These are phyloP conservation scores for Lophotriccus pileatus DNA, from an alignment of 2,797 vertebrate genomes.

Conservation along the genomic window DNA sequence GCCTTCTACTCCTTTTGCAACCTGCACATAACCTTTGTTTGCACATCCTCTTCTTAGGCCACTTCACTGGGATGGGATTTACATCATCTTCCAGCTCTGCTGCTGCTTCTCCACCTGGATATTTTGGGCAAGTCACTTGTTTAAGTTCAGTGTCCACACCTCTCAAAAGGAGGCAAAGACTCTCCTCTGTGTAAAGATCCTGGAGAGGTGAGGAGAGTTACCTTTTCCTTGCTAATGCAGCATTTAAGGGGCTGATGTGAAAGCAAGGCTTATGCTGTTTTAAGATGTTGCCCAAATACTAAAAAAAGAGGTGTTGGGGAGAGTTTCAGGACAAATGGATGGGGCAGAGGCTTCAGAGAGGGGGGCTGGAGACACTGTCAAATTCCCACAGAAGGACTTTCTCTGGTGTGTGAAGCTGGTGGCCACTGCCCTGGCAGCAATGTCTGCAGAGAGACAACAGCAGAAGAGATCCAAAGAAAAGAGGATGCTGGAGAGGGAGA, in stretches of 20 bases:
- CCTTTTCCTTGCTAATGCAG: neutral
- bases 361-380: neutral
- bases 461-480: neutral
- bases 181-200: neutral
- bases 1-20: neutral
- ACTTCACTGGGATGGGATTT: neutral
- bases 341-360: neutral
- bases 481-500: neutral
- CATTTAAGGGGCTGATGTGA: neutral
- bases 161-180: neutral
- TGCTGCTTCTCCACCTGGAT: neutral
- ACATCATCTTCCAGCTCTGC: neutral
- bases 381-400: neutral
- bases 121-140: neutral
- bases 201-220: neutral
- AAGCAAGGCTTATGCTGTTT: neutral
- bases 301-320: neutral
- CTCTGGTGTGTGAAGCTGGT: neutral
- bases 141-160: neutral
- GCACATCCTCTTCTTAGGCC: neutral
- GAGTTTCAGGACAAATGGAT: neutral
- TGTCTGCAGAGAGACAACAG: neutral
- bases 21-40: fast-evolving
- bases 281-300: neutral
- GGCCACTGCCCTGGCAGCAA: neutral